Evolutionary conservation across 2,888 invertebrate species (phyloP).

Genomic region (Ophion slaviceki): DNA sequence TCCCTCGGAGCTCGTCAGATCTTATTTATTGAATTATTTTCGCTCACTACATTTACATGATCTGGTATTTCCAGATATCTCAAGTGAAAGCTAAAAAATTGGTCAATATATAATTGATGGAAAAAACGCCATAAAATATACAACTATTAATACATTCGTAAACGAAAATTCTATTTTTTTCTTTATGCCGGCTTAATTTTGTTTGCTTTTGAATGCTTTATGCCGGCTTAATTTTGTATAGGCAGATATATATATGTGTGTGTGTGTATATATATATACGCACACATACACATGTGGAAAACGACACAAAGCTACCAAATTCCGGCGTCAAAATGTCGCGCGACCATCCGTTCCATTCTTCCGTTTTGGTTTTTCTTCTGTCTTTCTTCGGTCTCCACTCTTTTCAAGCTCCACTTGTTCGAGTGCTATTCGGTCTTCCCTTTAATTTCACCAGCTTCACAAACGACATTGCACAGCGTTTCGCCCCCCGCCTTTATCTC

Average conservation of each 20-base stretch:
- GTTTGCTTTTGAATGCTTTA: no score
- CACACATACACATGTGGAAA: neutral
- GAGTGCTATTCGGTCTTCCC: conserved; percentile 54
- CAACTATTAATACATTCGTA: no score
- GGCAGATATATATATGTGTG: neutral
- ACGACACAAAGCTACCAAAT: conserved; percentile 21
- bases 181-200: neutral
- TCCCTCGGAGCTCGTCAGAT: neutral
- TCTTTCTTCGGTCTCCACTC: conserved; percentile 37
- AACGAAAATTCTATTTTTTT: no score
- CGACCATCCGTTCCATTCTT: conserved; percentile 30
- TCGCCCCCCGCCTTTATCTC: conserved; percentile 14
- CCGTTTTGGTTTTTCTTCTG: conserved; percentile 22
- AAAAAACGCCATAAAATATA: no score
- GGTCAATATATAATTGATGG: no score
- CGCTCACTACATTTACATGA: neutral
- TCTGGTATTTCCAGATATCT: neutral
- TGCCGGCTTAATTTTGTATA: neutral
- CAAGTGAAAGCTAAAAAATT: neutral
- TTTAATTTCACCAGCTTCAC: conserved; percentile 60
- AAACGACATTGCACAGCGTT: conserved; percentile 50
- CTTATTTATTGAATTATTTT: neutral
- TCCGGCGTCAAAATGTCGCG: conserved; percentile 55
- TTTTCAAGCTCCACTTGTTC: conserved; percentile 62
- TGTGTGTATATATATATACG: neutral